Conservation (phyloP, 2,113 vertebrate species). For the Uropsilus gracilis region DNA sequence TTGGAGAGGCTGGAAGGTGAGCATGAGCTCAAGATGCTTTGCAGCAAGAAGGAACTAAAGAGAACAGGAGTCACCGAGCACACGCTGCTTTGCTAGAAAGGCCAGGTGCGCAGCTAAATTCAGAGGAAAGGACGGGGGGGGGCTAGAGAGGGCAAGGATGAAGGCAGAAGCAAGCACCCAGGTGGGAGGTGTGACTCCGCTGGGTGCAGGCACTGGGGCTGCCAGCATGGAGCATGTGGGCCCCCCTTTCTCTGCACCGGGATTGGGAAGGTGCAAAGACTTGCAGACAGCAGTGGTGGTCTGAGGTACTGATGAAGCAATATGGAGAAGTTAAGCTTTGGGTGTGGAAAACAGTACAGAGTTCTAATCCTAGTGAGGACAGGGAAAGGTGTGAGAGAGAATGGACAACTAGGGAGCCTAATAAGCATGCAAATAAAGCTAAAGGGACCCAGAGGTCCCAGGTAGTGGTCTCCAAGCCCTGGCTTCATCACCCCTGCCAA, state of each 20-base stretch:
- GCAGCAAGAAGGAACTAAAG: neutral
- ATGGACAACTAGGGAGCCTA: too few species aligned
- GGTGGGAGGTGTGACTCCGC: too few species aligned
- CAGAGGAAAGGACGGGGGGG: neutral
- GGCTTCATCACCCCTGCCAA: neutral
- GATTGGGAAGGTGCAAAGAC: too few species aligned
- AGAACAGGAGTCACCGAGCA: neutral
- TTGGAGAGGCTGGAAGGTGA: neutral
- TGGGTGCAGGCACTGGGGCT: neutral
- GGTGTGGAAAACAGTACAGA: neutral
- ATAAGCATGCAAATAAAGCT: neutral
- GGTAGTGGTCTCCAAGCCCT: neutral
- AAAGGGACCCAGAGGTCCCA: neutral
- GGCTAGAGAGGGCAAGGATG: neutral
- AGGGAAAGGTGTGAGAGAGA: too few species aligned
- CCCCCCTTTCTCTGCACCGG: neutral
- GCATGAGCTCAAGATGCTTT: neutral
- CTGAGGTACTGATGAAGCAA: neutral
- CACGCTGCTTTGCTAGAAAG: accelerated
- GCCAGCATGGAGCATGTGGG: neutral
- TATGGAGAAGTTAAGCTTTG: neutral
- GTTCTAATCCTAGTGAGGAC: neutral
- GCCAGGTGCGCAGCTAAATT: neutral
- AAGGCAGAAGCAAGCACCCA: neutral
- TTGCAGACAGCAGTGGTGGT: neutral